Base-by-base conservation (phyloP, 2,113 vertebrate genomes). In the Myodes glareolus region DNA sequence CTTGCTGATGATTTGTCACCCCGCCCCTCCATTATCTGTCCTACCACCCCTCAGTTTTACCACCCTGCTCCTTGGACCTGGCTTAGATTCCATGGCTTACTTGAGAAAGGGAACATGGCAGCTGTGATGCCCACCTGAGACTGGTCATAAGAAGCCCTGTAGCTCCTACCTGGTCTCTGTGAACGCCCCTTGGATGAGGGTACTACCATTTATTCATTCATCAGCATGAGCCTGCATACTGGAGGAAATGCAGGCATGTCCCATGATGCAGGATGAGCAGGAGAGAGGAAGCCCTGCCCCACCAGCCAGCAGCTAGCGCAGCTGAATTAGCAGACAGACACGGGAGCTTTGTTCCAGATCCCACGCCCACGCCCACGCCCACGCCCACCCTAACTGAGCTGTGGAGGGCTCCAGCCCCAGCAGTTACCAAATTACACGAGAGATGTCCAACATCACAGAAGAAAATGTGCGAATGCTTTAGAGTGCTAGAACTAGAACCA, bases 231-330 rank as follows among this genome's bases (percentile, higher is more conserved):
- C 10, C 36, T 36, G 42, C 14, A 9, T 8, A 67, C 68, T 47
- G 4, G 63, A 95, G 45, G 77, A 90, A 78, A 42, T 29, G 7
- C 25, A 7, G 36, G 72, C 33, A 36, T 36, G 7, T 2, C 10
- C 2, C 16, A 7, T 0, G 11, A 29, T 3, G 9, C 10, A 27
- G 19, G 19, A 17, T 13, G 3, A 14, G n/a, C 6, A 61, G 7
- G 12, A 4, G 29, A 42, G 42, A 39, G 1, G 58, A 7, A 21
- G 4, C 10, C 36, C 11, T 5, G 1, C 47, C 70, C 33, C 19
- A 8, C 4, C 13, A 31, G 13, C 25, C 86, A 45, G 55, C 31
- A 29, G 12, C 82, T 94, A 50, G 17, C 42, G 21, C 31, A 42
- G 33, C 12, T 55, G 45, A 39, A 52, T 50, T 31, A 63, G 78